phyloP scores from a whole-genome alignment of 2,797 vertebrate genomes.

The Oceanodroma leucorhoa region DNA sequence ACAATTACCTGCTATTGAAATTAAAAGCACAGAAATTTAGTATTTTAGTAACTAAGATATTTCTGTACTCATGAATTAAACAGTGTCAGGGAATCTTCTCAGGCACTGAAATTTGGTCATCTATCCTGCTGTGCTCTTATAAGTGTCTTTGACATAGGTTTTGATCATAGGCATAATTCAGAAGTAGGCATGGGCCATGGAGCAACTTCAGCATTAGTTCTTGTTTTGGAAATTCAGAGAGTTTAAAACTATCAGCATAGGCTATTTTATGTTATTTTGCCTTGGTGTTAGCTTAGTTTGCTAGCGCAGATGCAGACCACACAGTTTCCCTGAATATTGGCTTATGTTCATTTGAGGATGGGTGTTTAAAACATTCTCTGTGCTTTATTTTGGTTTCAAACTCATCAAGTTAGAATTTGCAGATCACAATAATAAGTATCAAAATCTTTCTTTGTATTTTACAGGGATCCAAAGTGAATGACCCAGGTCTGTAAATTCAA shows the following conservation, averaged over 20 bases:
- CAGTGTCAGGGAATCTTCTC: background rate
- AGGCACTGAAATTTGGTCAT: background rate
- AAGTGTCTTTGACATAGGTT: background rate
- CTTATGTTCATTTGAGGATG: background rate
- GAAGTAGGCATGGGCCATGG: background rate
- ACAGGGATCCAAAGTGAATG: background rate
- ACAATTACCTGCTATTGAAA: background rate
- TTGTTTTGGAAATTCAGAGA: background rate
- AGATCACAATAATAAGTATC: background rate
- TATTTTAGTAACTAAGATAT: background rate
- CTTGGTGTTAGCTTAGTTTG: background rate
- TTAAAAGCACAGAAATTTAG: background rate
- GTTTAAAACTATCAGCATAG: rapidly evolving
- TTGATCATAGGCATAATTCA: background rate
- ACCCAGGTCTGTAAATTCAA: background rate
- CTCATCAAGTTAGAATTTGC: background rate
- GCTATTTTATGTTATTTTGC: background rate
- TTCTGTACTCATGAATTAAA: background rate
- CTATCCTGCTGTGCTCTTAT: background rate
- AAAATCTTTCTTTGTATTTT: background rate
- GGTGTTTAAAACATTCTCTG: background rate
- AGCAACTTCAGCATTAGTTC: background rate
- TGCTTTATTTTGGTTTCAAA: background rate
- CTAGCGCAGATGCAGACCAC: background rate
- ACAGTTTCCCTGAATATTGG: background rate